Base-by-base conservation (phyloP, 1,140 invertebrate species). In the Hyles vespertilio region DNA sequence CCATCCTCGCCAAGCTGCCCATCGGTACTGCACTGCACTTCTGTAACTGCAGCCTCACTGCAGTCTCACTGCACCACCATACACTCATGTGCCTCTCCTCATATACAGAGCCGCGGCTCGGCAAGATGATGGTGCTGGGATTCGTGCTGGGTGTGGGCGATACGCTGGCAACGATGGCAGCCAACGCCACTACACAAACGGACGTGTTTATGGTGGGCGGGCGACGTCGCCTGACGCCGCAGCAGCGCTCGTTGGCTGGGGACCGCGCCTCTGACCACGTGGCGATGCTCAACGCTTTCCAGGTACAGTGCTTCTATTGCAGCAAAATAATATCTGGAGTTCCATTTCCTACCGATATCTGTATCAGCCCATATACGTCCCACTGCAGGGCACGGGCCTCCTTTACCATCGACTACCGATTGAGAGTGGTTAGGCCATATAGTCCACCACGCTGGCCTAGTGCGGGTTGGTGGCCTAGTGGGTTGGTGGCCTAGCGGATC, bases 81-180 rank as follows among this genome's bases (percentile, higher is more conserved):
- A n/a, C n/a, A 1, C 22, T 22, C 22, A 22, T 22, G 22, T 22
- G 2, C 22, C 0, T 22, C 22, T 22, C 22, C 22, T 22, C 22
- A 1, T 2, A 22, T 22, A 22, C 68, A 81, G 97, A 98, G 77
- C 97, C 98, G 0, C 92, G 96, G 32, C 90, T 98, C 4, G 97
- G 97, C 2, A 98, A 98, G 89, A 98, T 98, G 97, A 94, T 98
- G 92, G 93, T 99, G 22, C 89, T 98, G 22, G 96, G 96, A 0
- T 87, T 85, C 70, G 79, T 98, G 61, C 95, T 99, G 69, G 92
- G 93, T 51, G 94, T 95, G 67, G 97, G 96, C 2, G 97, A 98
- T 87, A 94, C 97, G 0, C 87, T 98, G 32, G 95, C 96, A 7
- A 97, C 96, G 2, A 97, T 99, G 92, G 97, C 98, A 4, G 97